Percentiles rank a stretch among this genome's conserved stretches.
Conservation (phyloP, 2,797 vertebrate species). For the Coracias cyanogaster region DNA sequence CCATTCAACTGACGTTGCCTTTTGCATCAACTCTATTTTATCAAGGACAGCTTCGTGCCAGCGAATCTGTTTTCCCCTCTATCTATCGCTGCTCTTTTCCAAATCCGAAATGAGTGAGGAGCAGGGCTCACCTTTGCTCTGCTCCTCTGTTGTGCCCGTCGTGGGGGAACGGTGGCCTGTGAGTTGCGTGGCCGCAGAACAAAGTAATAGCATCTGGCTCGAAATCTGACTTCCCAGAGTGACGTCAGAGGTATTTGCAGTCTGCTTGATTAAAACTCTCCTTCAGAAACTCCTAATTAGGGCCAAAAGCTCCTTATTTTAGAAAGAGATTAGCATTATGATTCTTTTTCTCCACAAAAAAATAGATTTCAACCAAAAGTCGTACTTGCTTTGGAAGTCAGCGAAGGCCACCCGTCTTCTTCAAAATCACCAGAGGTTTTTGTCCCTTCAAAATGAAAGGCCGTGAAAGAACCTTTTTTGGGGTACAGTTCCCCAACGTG, state of each 20-base stretch:
- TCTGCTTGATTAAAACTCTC: background rate
- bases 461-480: background rate
- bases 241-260: background rate
- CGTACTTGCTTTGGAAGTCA: background rate
- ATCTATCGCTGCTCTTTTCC: background rate
- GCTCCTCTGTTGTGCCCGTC: background rate
- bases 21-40: background rate
- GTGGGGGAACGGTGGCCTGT: background rate
- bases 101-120: rapidly evolving
- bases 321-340: background rate
- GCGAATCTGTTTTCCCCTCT: background rate
- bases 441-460: background rate
- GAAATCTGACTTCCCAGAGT: background rate
- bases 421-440: background rate
- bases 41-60: background rate
- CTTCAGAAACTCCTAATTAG: background rate
- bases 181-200: background rate
- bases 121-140: background rate
- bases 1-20: background rate
- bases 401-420: rapidly evolving
- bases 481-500: background rate
- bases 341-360: background rate
- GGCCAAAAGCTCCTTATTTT: background rate
- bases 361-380: background rate
- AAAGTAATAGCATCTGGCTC: background rate